Evolutionary conservation across 92 coral and sea anemone genomes (phyloP).

Genomic region (Parazoanthus swiftii): DNA sequence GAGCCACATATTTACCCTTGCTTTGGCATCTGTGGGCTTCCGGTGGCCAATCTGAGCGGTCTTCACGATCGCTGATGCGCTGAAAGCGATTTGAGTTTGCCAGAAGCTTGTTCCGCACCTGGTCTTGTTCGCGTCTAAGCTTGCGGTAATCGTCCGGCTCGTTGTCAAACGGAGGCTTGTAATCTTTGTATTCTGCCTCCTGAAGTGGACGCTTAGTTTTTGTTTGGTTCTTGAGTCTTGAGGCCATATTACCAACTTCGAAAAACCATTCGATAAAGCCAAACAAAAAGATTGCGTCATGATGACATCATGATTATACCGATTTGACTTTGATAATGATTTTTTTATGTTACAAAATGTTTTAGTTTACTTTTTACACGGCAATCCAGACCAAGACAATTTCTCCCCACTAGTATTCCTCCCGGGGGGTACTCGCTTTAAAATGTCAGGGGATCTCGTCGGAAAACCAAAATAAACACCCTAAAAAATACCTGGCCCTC

Average conservation of each 20-base stretch:
- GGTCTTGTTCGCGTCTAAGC: slow-evolving; percentile 23
- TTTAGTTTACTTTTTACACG: no score
- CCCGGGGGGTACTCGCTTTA: no score
- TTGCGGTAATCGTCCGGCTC: slow-evolving; percentile 45
- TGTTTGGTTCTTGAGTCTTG: neutral
- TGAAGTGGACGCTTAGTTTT: neutral
- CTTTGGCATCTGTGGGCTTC: slow-evolving; percentile 13
- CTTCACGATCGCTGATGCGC: slow-evolving; percentile 43
- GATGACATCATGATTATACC: no score
- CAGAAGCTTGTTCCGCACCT: slow-evolving; percentile 18
- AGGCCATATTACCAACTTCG: neutral
- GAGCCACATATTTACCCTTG: slow-evolving; percentile 26
- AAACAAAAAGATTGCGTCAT: no score
- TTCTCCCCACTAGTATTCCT: no score
- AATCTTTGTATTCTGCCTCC: slow-evolving; percentile 20
- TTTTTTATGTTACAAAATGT: no score
- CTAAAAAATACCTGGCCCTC: no score
- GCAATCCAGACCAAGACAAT: no score
- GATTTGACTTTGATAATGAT: no score
- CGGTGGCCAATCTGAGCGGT: slow-evolving; percentile 44
- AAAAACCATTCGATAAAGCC: neutral
- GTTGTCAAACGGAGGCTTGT: slow-evolving; percentile 40
- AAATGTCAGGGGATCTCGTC: no score
- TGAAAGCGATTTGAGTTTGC: slow-evolving; percentile 41
- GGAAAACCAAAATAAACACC: no score